Conservation (phyloP, 2,113 vertebrate genomes). For the Indicator indicator region DNA sequence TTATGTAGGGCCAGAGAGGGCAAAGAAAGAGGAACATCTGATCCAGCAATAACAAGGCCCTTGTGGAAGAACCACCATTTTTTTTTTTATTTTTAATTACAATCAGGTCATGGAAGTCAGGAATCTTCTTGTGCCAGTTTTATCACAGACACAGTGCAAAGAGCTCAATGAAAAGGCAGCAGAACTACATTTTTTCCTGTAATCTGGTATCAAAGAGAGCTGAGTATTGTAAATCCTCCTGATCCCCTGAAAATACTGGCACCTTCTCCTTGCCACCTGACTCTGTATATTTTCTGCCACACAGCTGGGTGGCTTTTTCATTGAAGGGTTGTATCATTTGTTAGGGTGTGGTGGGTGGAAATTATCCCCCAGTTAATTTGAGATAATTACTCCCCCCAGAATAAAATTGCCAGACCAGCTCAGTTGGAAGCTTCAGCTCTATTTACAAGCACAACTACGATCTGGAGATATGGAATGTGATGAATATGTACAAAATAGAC, state of each 20-base stretch:
- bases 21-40: not conserved
- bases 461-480: too few species aligned
- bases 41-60: not conserved
- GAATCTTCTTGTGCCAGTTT: not conserved
- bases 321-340: not conserved
- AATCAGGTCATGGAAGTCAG: not conserved
- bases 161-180: not conserved
- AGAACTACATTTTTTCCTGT: not conserved
- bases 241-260: not conserved
- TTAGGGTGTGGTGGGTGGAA: not conserved
- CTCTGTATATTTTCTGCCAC: not conserved
- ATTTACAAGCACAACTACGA: too few species aligned
- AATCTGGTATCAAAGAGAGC: not conserved
- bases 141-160: not conserved
- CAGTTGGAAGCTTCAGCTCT: too few species aligned
- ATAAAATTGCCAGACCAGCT: too few species aligned
- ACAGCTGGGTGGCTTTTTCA: not conserved
- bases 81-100: not conserved
- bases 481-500: too few species aligned
- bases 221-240: not conserved
- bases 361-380: too few species aligned
- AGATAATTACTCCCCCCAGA: too few species aligned
- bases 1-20: fast-evolving
- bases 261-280: not conserved
- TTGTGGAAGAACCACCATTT: not conserved